Base-by-base conservation (phyloP, 2,888 invertebrate genomes). In the Frankliniella fusca region DNA sequence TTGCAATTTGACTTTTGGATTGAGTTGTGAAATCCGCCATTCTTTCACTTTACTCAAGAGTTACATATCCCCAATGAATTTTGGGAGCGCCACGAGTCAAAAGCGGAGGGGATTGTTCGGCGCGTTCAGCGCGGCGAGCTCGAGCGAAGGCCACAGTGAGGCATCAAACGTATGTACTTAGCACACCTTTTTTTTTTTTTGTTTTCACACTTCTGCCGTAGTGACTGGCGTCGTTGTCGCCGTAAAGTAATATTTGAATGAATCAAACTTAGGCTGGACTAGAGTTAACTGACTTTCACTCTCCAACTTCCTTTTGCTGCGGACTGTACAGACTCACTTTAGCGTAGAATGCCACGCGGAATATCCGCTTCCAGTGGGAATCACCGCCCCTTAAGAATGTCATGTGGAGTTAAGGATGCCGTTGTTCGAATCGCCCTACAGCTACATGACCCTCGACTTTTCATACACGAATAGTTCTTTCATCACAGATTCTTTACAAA, bases 1-100 rank as follows among this genome's bases (percentile, higher is more conserved):
- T 61, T 76, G 27, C 27, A 23, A 27, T 23, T 27, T 70, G 23
- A n/a, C 70, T 76, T 70, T 76, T 76, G 70, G 12, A 23, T 76
- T 27, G 70, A 76, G 70, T 76, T 76, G 70, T 76, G 70, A 76
- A 76, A 76, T 76, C 27, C 23, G 12, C 70, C 70, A 76, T 76
- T 76, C 23, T 76, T 76, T 76, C 70, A 76, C 70, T 76, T 76
- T 76, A 76, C 70, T 23, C 70, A 76, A n/a, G 27, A 76, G 27
- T 76, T 76, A 27, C 70, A 76, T 76, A 76, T 76, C 70, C 70
- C 70, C 70, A 76, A 76, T 23, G 70, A 76, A n/a, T 76, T 76
- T 76, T 76, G 70, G 70, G 70, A 76, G 70, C 70, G 12, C 70
- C 27, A 27, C 70, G 27, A 76, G 23, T 76, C 70, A 76, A 76